A percentile compares a stretch with the other conserved stretches of the same genome.
Evolutionary conservation across 2,797 vertebrate species (phyloP).

Genomic region (Chaetophractus vellerosus): DNA sequence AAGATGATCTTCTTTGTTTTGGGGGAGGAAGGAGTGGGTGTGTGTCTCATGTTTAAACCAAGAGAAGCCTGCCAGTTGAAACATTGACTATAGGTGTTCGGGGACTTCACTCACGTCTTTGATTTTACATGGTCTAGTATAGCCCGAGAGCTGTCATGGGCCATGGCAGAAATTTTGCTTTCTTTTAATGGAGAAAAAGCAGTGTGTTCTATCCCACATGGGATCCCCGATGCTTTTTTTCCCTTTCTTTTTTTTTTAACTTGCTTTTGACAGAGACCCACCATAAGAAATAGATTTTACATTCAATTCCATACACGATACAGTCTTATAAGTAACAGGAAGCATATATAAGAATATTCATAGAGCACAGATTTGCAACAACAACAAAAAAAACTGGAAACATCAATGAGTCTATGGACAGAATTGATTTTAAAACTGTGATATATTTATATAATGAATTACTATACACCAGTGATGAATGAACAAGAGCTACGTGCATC

Average conservation of each 20-base stretch:
- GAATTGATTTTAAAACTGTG: not conserved
- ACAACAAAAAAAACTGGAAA: not conserved
- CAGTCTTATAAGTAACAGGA: not conserved
- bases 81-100: not conserved
- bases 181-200: not conserved
- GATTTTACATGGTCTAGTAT: not conserved
- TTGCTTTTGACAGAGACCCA: not conserved
- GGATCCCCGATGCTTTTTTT: not conserved
- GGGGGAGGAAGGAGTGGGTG: not conserved
- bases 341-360: not conserved
- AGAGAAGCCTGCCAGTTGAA: not conserved
- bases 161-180: not conserved
- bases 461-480: not conserved
- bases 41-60: not conserved
- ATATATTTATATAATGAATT: conserved; percentile 3
- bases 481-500: not conserved
- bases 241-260: not conserved
- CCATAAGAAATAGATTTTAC: conserved; percentile 41
- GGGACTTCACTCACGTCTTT: not conserved
- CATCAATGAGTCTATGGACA: not conserved
- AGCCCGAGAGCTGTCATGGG: not conserved
- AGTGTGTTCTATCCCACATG: not conserved
- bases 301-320: conserved; percentile 23
- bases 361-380: not conserved
- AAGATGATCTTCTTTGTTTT: not conserved